Evolutionary conservation across 2,797 vertebrate genomes (phyloP), one percentile per base, ranked within the genome.

Genomic region (Acipenser ruthenus): DNA sequence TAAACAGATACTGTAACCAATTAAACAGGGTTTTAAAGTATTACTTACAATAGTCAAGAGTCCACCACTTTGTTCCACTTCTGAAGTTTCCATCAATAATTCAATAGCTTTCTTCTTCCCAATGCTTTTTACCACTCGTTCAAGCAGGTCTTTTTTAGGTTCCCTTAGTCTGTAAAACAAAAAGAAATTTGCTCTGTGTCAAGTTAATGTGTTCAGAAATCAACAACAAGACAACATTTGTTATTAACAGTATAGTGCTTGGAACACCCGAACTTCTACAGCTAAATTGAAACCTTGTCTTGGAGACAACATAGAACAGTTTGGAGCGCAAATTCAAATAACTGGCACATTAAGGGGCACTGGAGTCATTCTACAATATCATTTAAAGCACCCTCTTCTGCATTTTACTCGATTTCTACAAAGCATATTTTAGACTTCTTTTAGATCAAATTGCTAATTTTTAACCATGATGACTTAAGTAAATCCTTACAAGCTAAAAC

Each of bases 71-170:
- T 96, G 93, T 73, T 99, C 97, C 63, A 98, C 84, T 7, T 93
- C 92, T 37, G 92, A 86, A 0, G 95, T 99, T 83, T 97, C 92
- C 71, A 91, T 88, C 0, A 99, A 87, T 58, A 98, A 84, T 67
- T 98, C 94, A 1, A 99, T 93, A 8, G 96, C 92, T 78, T 93
- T 95, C 77, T 91, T 94, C 49, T 81, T 86, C 4, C 95, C 96
- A 12, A 98, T 75, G 47, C 89, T 87, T 63, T 79, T 81, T 6
- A 99, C 94, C 9, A 96, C 88, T 1, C 94, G 90, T 58, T 87
- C 85, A 6, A 99, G 94, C 73, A 99, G 82, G 23, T 96, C 94
- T 71, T 85, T 93, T 75, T 99, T 99, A 12, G 96, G 94, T 75
- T 98, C 97, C 70, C 85, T 92, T 69, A 99, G 89, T 73, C 93